These are phyloP conservation scores for Drosophila putrida DNA, from an alignment of 2,888 invertebrate genomes.

Conservation along the genomic window DNA sequence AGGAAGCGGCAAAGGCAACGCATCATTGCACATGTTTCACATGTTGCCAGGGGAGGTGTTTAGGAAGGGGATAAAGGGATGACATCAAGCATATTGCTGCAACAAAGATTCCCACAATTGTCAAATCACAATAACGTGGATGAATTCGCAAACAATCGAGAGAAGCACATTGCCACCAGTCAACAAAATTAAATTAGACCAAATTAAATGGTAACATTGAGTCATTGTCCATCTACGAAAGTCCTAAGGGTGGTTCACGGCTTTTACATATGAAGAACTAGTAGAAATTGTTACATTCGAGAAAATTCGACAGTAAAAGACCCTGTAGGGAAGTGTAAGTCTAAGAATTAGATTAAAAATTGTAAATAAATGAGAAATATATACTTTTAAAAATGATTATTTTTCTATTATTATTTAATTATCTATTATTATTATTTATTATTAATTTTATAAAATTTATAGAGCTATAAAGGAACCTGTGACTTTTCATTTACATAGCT, in stretches of 20 bases:
- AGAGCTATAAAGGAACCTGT: too few relatives aligned
- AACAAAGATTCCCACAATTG: conserved; percentile 76
- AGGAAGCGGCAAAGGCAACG: conserved; percentile 49
- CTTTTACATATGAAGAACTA: background rate
- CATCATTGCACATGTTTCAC: conserved; percentile 69
- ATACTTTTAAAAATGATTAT: too few relatives aligned
- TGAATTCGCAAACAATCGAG: conserved; percentile 4
- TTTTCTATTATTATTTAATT: too few relatives aligned
- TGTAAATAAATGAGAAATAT: too few relatives aligned
- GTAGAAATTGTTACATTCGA: too few relatives aligned
- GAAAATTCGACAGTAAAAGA: too few relatives aligned
- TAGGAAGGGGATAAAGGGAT: conserved; percentile 13
- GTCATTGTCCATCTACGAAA: conserved; percentile 7
- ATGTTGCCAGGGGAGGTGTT: conserved; percentile 20
- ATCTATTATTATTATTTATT: too few relatives aligned
- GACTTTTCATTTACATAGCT: too few relatives aligned
- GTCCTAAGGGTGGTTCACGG: conserved; percentile 16
- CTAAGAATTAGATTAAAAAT: too few relatives aligned
- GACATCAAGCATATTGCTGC: conserved; percentile 73
- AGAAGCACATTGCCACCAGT: conserved; percentile 59
- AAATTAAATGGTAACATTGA: conserved; percentile 69
- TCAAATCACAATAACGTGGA: conserved; percentile 61
- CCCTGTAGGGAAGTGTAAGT: too few relatives aligned
- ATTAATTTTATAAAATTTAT: too few relatives aligned
- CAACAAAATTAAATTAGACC: conserved; percentile 72